Evolutionary conservation across 2,888 invertebrate genomes (phyloP).

Genomic region (Ectemnius cavifrons): DNA sequence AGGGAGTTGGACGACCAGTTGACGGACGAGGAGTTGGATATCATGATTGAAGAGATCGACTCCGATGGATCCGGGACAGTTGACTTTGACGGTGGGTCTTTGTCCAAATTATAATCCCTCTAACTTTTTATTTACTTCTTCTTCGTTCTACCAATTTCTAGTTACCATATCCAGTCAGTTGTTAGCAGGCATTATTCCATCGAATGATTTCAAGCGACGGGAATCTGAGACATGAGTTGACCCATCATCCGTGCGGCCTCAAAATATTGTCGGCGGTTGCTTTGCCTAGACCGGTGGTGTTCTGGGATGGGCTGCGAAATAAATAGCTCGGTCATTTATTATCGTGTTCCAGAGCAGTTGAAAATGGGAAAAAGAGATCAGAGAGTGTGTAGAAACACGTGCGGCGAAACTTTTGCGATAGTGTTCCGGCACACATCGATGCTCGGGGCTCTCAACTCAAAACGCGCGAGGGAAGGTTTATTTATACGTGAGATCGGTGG

Average conservation of each 20-base stretch:
- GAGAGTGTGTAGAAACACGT: constrained; percentile 6
- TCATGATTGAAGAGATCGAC: constrained; percentile 99
- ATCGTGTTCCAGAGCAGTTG: not conserved
- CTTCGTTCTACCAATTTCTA: too few relatives aligned
- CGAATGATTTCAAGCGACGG: not conserved
- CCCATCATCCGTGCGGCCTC: too few relatives aligned
- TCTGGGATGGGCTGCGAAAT: constrained; percentile 6
- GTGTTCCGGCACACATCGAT: not conserved
- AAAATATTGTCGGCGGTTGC: constrained; percentile 12
- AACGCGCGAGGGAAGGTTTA: constrained; percentile 26
- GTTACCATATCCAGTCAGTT: too few relatives aligned
- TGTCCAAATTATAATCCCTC: not conserved
- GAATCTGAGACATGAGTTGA: not conserved
- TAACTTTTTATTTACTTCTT: too few relatives aligned
- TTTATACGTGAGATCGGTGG: constrained; percentile 33
- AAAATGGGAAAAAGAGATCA: too few relatives aligned
- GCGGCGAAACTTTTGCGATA: not conserved
- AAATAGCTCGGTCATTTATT: constrained; percentile 31
- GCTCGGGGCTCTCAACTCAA: not conserved
- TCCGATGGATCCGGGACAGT: constrained; percentile 99
- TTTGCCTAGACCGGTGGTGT: not conserved
- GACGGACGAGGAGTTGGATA: constrained; percentile 95
- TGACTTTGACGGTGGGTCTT: constrained; percentile 93
- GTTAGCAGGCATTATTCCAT: not conserved
- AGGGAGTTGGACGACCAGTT: constrained; percentile 97